Conservation (phyloP, 1,140 invertebrate species). For the Rhizoglyphus robini region DNA sequence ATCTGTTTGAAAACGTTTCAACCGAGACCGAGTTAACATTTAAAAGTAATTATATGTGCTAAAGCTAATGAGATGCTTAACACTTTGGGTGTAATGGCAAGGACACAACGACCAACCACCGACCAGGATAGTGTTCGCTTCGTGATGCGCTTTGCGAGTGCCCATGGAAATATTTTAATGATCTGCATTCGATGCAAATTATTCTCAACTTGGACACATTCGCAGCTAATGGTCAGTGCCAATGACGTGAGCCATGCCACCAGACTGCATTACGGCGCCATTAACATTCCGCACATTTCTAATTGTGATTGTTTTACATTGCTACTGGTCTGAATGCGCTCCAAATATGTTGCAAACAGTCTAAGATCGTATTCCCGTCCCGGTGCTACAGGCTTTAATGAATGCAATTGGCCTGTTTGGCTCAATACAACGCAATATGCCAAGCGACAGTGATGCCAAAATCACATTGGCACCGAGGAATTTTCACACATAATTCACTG, state of each 20-base stretch:
- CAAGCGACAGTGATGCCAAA: background rate
- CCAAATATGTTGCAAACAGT: too few species aligned
- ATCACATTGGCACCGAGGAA: conserved; percentile 8
- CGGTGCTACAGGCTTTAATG: too few species aligned
- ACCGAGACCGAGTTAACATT: background rate
- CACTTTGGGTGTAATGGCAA: background rate
- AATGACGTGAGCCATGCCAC: background rate
- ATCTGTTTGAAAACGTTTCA: too few species aligned
- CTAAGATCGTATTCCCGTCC: too few species aligned
- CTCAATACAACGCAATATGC: too few species aligned
- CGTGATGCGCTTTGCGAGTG: too few species aligned
- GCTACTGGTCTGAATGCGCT: too few species aligned
- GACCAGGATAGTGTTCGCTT: too few species aligned
- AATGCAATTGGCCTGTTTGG: background rate
- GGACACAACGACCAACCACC: too few species aligned
- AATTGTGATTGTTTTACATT: background rate
- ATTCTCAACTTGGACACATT: background rate
- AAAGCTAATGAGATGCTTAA: background rate
- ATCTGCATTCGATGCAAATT: conserved; percentile 4
- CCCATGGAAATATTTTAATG: conserved; percentile 2
- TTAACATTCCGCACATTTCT: conserved; percentile 9
- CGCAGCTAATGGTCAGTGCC: background rate
- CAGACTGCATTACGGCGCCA: background rate
- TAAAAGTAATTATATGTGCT: background rate
- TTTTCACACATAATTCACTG: conserved; percentile 18